Evolutionary conservation across 2,113 vertebrate species (phyloP).

Genomic region (Hemichromis elongatus): DNA sequence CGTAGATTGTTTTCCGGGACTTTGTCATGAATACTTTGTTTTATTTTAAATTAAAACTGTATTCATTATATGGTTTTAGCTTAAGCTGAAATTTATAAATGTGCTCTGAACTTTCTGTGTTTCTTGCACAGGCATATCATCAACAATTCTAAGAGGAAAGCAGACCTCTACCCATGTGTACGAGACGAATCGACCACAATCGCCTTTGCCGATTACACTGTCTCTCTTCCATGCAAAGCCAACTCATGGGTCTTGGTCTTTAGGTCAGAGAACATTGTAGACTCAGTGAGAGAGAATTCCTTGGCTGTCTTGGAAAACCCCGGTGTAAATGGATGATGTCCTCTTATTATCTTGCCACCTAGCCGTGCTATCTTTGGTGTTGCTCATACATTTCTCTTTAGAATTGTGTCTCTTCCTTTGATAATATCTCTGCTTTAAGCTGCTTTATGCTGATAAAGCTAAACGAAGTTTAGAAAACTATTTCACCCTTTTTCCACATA

Average conservation of each 20-base stretch:
- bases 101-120: not conserved
- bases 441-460: not conserved
- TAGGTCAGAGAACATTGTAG: conserved; percentile 71
- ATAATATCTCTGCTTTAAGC: not conserved
- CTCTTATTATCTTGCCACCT: not conserved
- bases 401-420: not conserved
- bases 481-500: not conserved
- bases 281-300: not conserved
- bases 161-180: conserved; percentile 76
- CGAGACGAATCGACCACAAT: conserved; percentile 81
- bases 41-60: not conserved
- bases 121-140: conserved; percentile 78
- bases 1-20: not conserved
- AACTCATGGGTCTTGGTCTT: conserved; percentile 86
- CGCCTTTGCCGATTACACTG: conserved; percentile 77
- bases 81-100: not conserved
- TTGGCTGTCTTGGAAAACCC: not conserved
- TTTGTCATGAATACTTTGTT: not conserved
- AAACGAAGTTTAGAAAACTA: not conserved
- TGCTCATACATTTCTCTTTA: not conserved
- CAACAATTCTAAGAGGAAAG: conserved; percentile 66
- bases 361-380: not conserved
- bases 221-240: conserved; percentile 70
- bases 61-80: not conserved
- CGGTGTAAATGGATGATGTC: not conserved